These are phyloP conservation scores for Tragelaphus scriptus DNA, from an alignment of 2,113 vertebrate species.

Conservation along the genomic window DNA sequence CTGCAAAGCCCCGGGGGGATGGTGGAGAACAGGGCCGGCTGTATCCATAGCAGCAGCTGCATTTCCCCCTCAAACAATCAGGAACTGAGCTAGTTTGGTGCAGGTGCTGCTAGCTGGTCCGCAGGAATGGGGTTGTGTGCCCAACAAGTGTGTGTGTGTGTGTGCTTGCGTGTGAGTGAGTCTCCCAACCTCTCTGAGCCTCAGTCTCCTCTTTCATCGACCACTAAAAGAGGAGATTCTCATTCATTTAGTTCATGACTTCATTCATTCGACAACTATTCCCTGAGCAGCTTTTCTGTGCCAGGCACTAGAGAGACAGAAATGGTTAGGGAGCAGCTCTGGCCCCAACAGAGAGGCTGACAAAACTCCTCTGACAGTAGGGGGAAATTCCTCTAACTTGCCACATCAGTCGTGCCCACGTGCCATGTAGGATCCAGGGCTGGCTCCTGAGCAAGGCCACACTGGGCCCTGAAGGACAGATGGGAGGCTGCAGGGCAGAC, in stretches of 20 bases:
- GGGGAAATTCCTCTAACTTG: fast-evolving
- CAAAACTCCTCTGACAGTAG: no score
- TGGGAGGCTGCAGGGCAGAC: neutral
- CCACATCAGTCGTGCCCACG: fast-evolving
- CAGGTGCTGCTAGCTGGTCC: neutral
- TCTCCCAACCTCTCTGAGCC: neutral
- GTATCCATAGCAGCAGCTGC: fast-evolving
- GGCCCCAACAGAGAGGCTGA: neutral
- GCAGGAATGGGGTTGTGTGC: neutral
- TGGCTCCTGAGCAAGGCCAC: neutral
- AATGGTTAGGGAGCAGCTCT: fast-evolving
- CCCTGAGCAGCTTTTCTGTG: neutral
- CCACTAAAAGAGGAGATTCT: neutral
- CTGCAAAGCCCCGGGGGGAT: neutral
- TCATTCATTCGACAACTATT: neutral
- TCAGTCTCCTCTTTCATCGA: neutral
- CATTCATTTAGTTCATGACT: no score
- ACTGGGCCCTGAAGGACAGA: neutral
- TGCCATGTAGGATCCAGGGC: neutral
- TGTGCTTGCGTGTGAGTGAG: fast-evolving
- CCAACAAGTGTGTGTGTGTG: fast-evolving
- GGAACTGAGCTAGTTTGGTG: neutral
- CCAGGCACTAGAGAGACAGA: neutral
- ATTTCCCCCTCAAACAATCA: fast-evolving
- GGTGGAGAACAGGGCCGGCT: neutral